These are phyloP conservation scores for Idris sp. DNA, from an alignment of 1,140 invertebrate species.

Conservation along the genomic window DNA sequence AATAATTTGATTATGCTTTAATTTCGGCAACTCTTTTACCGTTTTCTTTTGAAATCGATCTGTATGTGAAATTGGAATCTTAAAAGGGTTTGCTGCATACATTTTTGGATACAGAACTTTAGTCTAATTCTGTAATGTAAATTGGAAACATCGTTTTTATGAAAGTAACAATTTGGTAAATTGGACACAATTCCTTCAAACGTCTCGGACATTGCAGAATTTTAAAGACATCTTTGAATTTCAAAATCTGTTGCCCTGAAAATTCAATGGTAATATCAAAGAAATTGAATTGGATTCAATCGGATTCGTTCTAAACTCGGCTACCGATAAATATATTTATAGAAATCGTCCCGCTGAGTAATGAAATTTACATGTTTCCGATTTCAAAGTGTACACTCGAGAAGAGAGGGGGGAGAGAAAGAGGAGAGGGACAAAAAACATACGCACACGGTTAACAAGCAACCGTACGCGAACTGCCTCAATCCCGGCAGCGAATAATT, in stretches of 20 bases:
- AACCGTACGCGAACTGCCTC: constrained; percentile 16
- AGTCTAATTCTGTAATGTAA: too few relatives aligned
- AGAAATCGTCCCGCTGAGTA: constrained; percentile 31
- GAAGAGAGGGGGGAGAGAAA: too few relatives aligned
- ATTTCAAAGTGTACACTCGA: constrained; percentile 53
- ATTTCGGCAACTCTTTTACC: too few relatives aligned
- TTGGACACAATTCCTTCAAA: not conserved
- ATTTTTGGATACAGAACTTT: too few relatives aligned
- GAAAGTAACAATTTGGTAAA: too few relatives aligned
- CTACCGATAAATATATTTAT: constrained; percentile 46
- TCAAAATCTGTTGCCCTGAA: constrained; percentile 2
- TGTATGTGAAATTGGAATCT: too few relatives aligned
- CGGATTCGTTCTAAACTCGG: constrained; percentile 27
- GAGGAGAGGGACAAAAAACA: constrained; percentile 27
- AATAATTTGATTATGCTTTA: too few relatives aligned
- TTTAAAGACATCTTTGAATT: constrained; percentile 11
- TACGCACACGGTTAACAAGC: constrained; percentile 52
- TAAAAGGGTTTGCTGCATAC: too few relatives aligned
- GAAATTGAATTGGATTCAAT: constrained; percentile 17
- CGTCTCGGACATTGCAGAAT: constrained; percentile 1
- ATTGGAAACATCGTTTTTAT: too few relatives aligned
- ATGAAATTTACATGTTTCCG: constrained; percentile 44
- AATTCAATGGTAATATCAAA: constrained; percentile 9
- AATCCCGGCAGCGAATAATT: constrained; percentile 28
- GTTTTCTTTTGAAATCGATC: too few relatives aligned